Base-by-base conservation (phyloP, 2,797 vertebrate species). In the Dicrostonyx torquatus region DNA sequence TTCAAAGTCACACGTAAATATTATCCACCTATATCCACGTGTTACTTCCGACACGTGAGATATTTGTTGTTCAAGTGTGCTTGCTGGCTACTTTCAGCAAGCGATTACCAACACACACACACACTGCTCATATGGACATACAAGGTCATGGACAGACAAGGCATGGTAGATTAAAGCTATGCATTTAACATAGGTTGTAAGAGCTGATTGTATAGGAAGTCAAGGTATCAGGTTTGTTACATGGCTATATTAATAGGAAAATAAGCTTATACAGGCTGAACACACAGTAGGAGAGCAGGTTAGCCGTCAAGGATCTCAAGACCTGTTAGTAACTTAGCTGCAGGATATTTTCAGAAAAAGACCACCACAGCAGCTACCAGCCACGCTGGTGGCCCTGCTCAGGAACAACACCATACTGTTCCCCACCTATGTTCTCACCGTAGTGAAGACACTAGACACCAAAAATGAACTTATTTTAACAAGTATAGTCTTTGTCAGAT, bases 351-450 rank as follows among this genome's bases (percentile, higher is more conserved):
- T 34, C 58, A 34, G 58, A 34, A 84, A 84, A 66, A 66, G 43
- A 15, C n/a, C 18, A 10, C 31, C 43, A 50, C 31, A 14, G 40
- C 43, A 66, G 31, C 4, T 50, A 24, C 34, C 34, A 29, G 15
- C 48, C 2, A 12, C 15, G 18, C 68, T 17, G 29, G 45, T 26
- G 29, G 11, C 18, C n/a, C 17, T 1, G 1, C 72, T 62, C 72
- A 76, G 72, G 58, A 77, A 40, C 14, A 29, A 26, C 6, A 26
- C 31, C 20, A 13, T 8, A 11, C 24, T 3, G 11, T 29, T 31
- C 0, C 53, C 40, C 37, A 5, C 26, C 60, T 34, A 17, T 1
- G 1, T 50, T 31, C 60, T 78, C 24, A 3, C 7, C 9, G 0
- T 10, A 8, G 10, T 10, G 4, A 53, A n/a, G 84, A 37, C 12